phyloP scores from a whole-genome alignment of 2,888 invertebrate species.

The Ceriagrion tenellum region DNA sequence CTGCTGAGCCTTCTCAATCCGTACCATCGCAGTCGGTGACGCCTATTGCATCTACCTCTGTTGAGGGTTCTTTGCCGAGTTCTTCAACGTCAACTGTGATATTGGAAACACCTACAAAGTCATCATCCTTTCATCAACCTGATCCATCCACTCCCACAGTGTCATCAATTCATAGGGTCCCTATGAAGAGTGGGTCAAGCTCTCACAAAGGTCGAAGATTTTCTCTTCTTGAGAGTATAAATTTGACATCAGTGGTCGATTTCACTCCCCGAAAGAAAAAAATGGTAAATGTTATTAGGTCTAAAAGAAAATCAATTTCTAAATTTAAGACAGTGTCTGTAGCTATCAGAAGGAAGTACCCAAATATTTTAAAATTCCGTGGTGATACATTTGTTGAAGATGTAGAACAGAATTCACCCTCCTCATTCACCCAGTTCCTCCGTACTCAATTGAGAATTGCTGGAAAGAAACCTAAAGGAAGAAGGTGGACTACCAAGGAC shows the following conservation, averaged over 20 bases:
- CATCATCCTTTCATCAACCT: not conserved
- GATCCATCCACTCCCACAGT: not conserved
- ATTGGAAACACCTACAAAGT: not conserved
- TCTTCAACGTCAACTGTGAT: not conserved
- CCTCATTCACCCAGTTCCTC: not conserved
- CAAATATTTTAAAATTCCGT: not conserved
- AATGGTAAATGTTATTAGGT: not conserved
- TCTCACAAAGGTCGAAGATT: not conserved
- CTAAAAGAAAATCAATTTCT: not conserved
- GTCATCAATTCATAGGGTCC: not conserved
- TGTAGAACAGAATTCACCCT: not conserved
- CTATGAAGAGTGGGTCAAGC: not conserved
- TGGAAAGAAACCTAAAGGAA: not conserved
- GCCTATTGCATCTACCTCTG: not conserved
- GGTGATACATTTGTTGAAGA: not conserved
- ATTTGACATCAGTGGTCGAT: not conserved
- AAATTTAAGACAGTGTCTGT: not conserved
- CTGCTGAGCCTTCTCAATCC: not conserved
- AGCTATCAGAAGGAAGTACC: not conserved
- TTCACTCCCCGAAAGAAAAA: not conserved
- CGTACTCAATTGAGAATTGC: not conserved
- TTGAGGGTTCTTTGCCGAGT: not conserved
- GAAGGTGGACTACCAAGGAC: not conserved
- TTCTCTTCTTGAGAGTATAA: not conserved
- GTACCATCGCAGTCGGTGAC: not conserved